Conservation (phyloP, 1,140 invertebrate genomes). For the Pseudobourletiella spinata region DNA sequence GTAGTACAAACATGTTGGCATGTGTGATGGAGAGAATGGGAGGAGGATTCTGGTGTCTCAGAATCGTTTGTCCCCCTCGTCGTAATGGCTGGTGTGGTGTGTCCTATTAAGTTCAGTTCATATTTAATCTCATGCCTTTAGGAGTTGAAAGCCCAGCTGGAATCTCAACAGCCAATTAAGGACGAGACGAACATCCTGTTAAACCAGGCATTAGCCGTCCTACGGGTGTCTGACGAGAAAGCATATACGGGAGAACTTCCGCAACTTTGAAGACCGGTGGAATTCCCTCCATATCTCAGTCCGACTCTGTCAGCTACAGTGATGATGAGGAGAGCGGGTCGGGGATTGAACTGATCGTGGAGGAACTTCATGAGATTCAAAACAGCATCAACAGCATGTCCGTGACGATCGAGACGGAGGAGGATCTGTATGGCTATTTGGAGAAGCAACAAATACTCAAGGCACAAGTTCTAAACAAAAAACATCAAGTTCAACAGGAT, state of each 20-base stretch:
- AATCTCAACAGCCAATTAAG: slow-evolving; percentile 67
- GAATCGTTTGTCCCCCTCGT: too few relatives aligned
- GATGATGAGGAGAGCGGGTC: slow-evolving; percentile 56
- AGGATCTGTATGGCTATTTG: slow-evolving; percentile 67
- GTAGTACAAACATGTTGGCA: too few relatives aligned
- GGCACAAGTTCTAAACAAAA: slow-evolving; percentile 59
- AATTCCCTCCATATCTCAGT: slow-evolving; percentile 54
- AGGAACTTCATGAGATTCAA: slow-evolving; percentile 60
- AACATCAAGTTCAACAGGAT: slow-evolving; percentile 32
- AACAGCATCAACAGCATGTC: slow-evolving; percentile 56
- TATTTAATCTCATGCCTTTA: slow-evolving; percentile 38
- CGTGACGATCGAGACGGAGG: slow-evolving; percentile 67
- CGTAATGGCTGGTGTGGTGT: too few relatives aligned
- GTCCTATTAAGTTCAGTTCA: neutral
- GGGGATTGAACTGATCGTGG: slow-evolving; percentile 60
- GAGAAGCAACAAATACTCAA: slow-evolving; percentile 65
- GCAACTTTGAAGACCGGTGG: slow-evolving; percentile 66
- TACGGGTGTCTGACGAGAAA: slow-evolving; percentile 71
- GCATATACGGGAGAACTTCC: slow-evolving; percentile 63
- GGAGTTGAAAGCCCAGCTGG: slow-evolving; percentile 77
- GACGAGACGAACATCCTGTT: slow-evolving; percentile 61
- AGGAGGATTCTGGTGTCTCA: too few relatives aligned
- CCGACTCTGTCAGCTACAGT: slow-evolving; percentile 55
- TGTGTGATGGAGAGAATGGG: too few relatives aligned
- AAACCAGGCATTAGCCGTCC: slow-evolving; percentile 62